A percentile compares a stretch with the other conserved stretches of the same genome.
These are phyloP conservation scores for Dicranocentrus wangi DNA, from an alignment of 2,888 invertebrate genomes.

Conservation along the genomic window DNA sequence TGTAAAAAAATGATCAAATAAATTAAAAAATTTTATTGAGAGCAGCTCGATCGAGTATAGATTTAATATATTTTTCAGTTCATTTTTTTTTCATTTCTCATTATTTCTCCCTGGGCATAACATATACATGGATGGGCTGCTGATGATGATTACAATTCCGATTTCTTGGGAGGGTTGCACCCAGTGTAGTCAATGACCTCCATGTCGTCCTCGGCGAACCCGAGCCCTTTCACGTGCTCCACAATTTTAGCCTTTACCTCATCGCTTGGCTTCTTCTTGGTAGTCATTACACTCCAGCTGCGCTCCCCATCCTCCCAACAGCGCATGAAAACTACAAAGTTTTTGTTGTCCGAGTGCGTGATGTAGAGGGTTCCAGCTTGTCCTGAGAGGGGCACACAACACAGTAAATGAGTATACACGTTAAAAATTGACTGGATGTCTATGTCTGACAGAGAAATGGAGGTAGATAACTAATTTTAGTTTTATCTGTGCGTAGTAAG, in stretches of 20 bases:
- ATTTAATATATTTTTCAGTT: neutral
- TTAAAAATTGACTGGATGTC: no score
- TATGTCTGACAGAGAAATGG: neutral
- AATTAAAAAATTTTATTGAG: no score
- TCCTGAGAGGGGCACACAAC: conserved; percentile 9
- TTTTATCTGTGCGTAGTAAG: neutral
- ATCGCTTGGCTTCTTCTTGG: neutral
- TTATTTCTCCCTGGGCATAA: no score
- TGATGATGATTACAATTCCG: conserved; percentile 38
- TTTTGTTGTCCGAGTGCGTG: conserved; percentile 49
- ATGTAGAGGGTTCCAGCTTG: conserved; percentile 46
- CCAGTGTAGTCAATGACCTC: conserved; percentile 25
- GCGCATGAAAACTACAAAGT: conserved; percentile 45
- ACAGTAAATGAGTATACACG: no score
- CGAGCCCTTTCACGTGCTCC: conserved; percentile 29
- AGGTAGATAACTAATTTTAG: neutral
- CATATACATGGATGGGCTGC: no score
- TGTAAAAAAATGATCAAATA: no score
- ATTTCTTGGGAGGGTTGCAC: conserved; percentile 28
- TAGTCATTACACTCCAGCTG: conserved; percentile 48
- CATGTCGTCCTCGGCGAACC: conserved; percentile 32
- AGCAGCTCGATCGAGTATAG: no score
- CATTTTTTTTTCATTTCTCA: no score
- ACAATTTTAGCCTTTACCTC: conserved; percentile 14
- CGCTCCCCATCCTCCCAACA: conserved; percentile 51